A percentile compares a stretch with the other conserved stretches of the same genome.
These are phyloP conservation scores for Coryphaenoides rupestris DNA, from an alignment of 2,113 vertebrate genomes.

Conservation along the genomic window DNA sequence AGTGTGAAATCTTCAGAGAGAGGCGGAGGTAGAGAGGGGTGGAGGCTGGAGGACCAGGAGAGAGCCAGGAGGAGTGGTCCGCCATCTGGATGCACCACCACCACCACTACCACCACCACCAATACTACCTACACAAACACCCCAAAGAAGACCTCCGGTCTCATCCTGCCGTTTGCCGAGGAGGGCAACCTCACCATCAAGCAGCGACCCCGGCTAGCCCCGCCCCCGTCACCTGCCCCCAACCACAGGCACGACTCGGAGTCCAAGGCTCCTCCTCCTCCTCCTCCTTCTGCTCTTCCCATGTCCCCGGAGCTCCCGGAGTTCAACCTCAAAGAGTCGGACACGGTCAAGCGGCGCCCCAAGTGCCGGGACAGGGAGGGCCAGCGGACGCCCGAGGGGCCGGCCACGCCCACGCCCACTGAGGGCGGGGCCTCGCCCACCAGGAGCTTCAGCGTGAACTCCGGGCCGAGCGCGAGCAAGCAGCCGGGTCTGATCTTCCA, in stretches of 20 bases:
- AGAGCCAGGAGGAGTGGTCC: constrained; percentile 54
- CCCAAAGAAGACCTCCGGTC: constrained; percentile 86
- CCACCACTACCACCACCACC: too few species aligned
- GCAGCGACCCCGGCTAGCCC: constrained; percentile 84
- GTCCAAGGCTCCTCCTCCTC: accelerated
- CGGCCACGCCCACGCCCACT: constrained; percentile 17
- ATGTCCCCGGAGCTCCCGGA: constrained; percentile 75
- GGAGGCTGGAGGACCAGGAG: constrained; percentile 66
- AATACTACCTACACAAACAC: constrained; percentile 46
- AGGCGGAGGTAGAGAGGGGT: constrained; percentile 15
- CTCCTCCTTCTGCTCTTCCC: constrained; percentile 23
- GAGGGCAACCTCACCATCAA: constrained; percentile 97
- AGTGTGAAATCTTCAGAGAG: constrained; percentile 51
- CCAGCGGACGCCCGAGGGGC: constrained; percentile 19
- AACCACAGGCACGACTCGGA: constrained; percentile 55
- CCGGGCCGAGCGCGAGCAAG: constrained; percentile 61
- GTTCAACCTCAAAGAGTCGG: constrained; percentile 93
- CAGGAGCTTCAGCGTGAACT: constrained; percentile 42
- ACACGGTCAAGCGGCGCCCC: constrained; percentile 91
- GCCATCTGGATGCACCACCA: constrained; percentile 16
- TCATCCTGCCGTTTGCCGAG: constrained; percentile 94
- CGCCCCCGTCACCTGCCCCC: too few species aligned
- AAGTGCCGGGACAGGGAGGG: constrained; percentile 83
- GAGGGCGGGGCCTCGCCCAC: constrained; percentile 54
- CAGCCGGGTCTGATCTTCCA: constrained; percentile 52